phyloP scores from a whole-genome alignment of 2,113 vertebrate species.

The Electrona antarctica region DNA sequence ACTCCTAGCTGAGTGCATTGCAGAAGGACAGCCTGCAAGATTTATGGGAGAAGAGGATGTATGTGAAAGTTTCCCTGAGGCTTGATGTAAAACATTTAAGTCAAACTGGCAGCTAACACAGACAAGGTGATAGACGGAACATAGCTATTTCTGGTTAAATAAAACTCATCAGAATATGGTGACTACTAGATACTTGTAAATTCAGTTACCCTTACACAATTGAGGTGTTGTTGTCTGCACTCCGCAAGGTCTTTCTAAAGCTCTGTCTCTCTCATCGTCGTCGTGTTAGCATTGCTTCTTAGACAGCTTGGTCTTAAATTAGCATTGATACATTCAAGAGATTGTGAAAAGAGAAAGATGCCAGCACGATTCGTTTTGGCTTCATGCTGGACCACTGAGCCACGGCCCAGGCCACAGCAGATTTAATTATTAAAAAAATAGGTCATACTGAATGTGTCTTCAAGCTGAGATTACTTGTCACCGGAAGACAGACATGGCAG shows the following conservation, averaged over 20 bases:
- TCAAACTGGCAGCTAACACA: constrained; percentile 34
- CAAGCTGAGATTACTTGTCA: background rate
- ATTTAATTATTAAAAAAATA: too few relatives aligned
- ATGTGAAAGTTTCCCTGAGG: constrained; percentile 40
- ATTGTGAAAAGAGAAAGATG: background rate
- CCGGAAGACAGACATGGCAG: background rate
- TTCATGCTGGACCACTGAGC: too few relatives aligned
- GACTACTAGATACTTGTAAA: background rate
- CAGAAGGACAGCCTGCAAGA: constrained; percentile 58
- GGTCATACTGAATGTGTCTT: background rate
- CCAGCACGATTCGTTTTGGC: background rate
- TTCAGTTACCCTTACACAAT: too few relatives aligned
- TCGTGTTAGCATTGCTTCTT: too few relatives aligned
- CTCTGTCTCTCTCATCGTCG: background rate
- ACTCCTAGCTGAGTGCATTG: constrained; percentile 48
- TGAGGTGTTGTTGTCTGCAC: too few relatives aligned
- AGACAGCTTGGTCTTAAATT: too few relatives aligned
- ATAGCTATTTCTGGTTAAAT: background rate
- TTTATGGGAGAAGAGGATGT: constrained; percentile 47
- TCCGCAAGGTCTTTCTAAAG: background rate
- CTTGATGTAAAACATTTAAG: constrained; percentile 47
- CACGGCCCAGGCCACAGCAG: too few relatives aligned
- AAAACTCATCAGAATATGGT: background rate
- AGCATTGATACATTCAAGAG: background rate
- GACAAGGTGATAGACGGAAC: constrained; percentile 6